Conservation (phyloP, 2,797 vertebrate genomes). For the Gadopsis bispinosus region DNA sequence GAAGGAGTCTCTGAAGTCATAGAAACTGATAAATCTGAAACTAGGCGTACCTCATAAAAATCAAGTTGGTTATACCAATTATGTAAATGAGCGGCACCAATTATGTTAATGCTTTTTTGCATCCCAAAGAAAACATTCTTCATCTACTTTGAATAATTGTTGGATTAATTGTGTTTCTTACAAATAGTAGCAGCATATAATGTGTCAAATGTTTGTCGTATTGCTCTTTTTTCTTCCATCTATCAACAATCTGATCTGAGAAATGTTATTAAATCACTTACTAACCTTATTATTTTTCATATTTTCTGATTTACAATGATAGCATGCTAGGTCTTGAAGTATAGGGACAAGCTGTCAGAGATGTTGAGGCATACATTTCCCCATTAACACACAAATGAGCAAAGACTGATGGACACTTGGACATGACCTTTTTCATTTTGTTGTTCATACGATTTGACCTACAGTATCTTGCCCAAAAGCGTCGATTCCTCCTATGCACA, state of each 20-base stretch:
- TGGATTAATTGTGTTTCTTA: background rate
- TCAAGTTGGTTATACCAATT: background rate
- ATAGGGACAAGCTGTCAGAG: background rate
- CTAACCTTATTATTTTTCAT: background rate
- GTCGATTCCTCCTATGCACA: constrained; percentile 5
- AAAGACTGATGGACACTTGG: background rate
- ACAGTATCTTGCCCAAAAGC: background rate
- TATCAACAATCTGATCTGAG: background rate
- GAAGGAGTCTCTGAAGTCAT: constrained; percentile 8
- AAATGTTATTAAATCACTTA: background rate
- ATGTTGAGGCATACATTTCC: background rate
- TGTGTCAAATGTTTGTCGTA: background rate
- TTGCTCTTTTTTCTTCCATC: background rate
- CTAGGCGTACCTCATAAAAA: background rate
- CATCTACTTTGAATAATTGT: background rate
- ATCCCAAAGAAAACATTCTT: background rate
- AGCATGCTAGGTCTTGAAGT: background rate
- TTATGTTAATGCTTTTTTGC: background rate
- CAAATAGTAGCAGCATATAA: background rate
- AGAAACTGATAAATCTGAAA: constrained; percentile 25
- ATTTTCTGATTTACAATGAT: background rate
- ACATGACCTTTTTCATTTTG: background rate
- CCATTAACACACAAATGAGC: constrained; percentile 4
- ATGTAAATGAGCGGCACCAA: background rate
- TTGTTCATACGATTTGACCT: background rate